Evolutionary conservation across 64 coral and sea anemone genomes (phyloP).

Genomic region (Montipora capricornis): DNA sequence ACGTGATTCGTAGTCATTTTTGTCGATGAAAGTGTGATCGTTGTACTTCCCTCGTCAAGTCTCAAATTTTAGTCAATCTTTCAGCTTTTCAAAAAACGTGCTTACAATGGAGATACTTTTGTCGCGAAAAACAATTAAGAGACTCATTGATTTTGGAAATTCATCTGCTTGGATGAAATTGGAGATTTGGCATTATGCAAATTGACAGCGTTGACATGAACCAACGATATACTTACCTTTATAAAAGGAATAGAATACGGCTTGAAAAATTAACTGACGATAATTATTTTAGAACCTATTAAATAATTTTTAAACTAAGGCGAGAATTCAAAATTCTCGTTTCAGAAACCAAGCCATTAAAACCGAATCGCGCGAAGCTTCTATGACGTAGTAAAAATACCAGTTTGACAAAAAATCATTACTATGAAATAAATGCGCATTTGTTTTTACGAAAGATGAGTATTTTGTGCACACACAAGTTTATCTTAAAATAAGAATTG

Average conservation of each 20-base stretch:
- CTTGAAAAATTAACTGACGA: neutral
- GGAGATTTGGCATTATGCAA: slow-evolving; percentile 17
- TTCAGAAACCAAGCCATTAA: neutral
- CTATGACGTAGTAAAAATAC: slow-evolving; percentile 31
- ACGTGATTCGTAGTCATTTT: neutral
- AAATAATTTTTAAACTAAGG: neutral
- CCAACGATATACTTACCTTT: neutral
- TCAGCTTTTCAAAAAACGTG: neutral
- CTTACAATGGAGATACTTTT: neutral
- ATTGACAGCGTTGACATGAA: neutral
- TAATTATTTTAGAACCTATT: neutral
- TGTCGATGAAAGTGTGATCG: neutral
- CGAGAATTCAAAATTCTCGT: neutral
- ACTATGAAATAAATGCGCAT: neutral
- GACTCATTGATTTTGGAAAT: neutral
- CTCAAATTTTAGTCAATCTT: neutral
- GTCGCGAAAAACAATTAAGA: neutral
- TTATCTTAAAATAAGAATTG: too few species aligned
- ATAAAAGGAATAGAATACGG: neutral
- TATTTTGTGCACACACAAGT: neutral
- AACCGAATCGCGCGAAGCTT: neutral
- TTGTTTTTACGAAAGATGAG: neutral
- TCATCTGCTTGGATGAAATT: too few species aligned
- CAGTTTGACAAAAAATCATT: neutral
- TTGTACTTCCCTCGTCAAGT: neutral